Base-by-base conservation (phyloP, 2,113 vertebrate species). In the Sminthopsis crassicaudata region DNA sequence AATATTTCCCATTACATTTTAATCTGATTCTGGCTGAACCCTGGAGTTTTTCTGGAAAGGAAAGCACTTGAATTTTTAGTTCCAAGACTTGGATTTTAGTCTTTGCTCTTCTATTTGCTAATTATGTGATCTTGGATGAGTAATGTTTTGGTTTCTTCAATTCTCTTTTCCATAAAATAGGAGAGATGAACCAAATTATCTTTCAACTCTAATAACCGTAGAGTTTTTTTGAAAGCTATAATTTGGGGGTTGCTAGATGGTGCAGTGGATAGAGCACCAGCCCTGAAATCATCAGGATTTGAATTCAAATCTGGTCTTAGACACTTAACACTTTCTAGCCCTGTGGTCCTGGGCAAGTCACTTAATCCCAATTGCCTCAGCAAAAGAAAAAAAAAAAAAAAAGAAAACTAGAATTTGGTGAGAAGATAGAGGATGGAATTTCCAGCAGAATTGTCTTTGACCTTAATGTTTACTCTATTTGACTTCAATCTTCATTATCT, bases 371-470 rank as follows among this genome's bases (percentile, higher is more conserved):
- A 51, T 51, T 51, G 50, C 50, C 50, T 48, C 48, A 48, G 6
- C 48, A 48, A 48, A 48, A 48, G 48, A 6, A 6, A 48, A 48
- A 48, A 48, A 48, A 48, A 48, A 48, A 48, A 48, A 48, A 48
- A 48, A 48, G 48, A 48, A 48, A 48, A 48, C 16, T 84, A 42
- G 50, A 36, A 7, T 36, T 92, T 92, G 90, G 4, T 53, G 57
- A 53, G 50, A 92, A 94, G 90, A 11, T 2, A 54, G 53, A 22
- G 92, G 91, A 93, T 89, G 55, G 89, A 67, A 92, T 94, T 93
- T 55, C 10, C 88, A 93, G 48, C 22, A 93, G 52, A 46, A 51
- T 51, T 92, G 42, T 76, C 48, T 94, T 95, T 57, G 54, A 42
- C 54, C 30, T 88, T 92, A 30, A 57, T 52, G 53, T 88, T 50